These are phyloP conservation scores for Tetraneura akinire DNA, from an alignment of 1,140 invertebrate species.

Conservation along the genomic window DNA sequence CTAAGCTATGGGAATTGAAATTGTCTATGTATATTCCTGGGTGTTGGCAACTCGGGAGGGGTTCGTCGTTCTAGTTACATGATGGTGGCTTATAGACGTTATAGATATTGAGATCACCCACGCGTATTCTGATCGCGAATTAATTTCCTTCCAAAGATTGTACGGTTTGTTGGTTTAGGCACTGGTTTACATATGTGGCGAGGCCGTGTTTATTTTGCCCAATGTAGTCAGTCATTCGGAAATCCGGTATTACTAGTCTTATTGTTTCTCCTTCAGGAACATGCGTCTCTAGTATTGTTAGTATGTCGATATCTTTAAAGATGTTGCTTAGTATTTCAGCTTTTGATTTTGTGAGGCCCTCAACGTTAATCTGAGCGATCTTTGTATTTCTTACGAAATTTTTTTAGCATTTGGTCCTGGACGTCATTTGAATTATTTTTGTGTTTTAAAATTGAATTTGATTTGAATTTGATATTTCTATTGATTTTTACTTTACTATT, in stretches of 20 bases:
- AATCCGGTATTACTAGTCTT: neutral
- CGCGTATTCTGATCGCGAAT: neutral
- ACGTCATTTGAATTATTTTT: slow-evolving; percentile 8
- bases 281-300: neutral
- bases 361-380: neutral
- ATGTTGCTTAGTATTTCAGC: slow-evolving; percentile 3
- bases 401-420: neutral
- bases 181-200: neutral
- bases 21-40: slow-evolving; percentile 12
- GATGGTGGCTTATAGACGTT: neutral
- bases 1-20: slow-evolving; percentile 1
- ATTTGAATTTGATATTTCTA: too few species aligned
- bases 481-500: too few species aligned
- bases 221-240: neutral
- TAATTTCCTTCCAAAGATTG: neutral
- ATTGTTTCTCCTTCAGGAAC: neutral
- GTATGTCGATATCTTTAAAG: neutral
- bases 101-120: neutral
- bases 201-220: neutral
- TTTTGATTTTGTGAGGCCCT: neutral
- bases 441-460: neutral
- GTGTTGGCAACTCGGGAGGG: neutral
- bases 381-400: neutral
- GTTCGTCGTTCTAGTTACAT: neutral
- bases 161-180: neutral